Evolutionary conservation across 92 coral and sea anemone genomes (phyloP).

Genomic region (Scolanthus callimorphus): DNA sequence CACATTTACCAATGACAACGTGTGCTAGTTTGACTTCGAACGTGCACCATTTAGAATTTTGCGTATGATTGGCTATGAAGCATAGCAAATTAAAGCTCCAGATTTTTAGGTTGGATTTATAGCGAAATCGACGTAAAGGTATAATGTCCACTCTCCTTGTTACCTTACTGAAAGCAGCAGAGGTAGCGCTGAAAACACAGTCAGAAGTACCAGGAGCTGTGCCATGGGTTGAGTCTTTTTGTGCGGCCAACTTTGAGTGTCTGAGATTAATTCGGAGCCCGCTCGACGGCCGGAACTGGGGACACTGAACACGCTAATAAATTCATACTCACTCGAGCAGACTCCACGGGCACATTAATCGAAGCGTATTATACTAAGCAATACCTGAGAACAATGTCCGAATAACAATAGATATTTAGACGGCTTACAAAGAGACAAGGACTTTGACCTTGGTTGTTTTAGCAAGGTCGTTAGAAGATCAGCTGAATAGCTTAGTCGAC

Average conservation of each 20-base stretch:
- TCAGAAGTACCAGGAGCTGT: background rate
- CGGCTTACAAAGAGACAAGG: background rate
- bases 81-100: background rate
- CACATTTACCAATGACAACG: too few relatives aligned
- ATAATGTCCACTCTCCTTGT: background rate
- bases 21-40: background rate
- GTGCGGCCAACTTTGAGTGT: slow-evolving; percentile 2
- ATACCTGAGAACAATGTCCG: background rate
- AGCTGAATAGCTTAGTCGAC: background rate
- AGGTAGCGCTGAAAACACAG: background rate
- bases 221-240: background rate
- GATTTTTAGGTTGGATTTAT: too few relatives aligned
- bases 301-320: slow-evolving; percentile 9
- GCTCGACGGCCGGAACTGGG: slow-evolving; percentile 27
- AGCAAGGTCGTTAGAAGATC: background rate
- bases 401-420: background rate
- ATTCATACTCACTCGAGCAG: background rate
- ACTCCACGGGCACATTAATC: background rate
- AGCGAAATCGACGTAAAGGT: too few relatives aligned
- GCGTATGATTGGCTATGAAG: background rate
- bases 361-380: background rate
- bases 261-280: slow-evolving; percentile 14
- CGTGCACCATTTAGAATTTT: background rate
- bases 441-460: background rate
- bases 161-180: background rate